A percentile compares a stretch with the other conserved stretches of the same genome.
Conservation (phyloP, 1,140 invertebrate genomes). For the Meloidogyne hapla region DNA sequence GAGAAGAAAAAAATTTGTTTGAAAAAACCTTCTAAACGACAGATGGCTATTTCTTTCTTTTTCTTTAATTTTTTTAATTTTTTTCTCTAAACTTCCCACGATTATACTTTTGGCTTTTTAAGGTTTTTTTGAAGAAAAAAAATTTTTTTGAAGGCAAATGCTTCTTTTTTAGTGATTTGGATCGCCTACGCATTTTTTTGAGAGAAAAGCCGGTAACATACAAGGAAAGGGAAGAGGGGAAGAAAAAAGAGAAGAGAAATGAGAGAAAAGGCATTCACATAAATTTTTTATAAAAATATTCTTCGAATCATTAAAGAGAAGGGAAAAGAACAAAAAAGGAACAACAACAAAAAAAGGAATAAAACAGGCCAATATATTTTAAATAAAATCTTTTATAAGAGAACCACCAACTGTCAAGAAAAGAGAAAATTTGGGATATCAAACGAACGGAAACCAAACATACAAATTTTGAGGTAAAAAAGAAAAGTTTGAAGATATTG, state of each 20-base stretch:
- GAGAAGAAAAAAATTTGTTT: background rate
- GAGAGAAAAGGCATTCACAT: no score
- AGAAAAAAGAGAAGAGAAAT: background rate
- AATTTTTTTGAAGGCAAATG: background rate
- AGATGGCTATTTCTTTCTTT: background rate
- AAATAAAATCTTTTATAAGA: no score
- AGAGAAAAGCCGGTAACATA: background rate
- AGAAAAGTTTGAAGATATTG: no score
- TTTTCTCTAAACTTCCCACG: background rate
- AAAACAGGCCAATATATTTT: no score
- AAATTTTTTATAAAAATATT: no score
- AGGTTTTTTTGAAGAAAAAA: background rate
- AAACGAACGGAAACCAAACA: no score
- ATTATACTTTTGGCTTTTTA: background rate
- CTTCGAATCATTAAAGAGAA: no score
- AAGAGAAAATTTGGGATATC: no score
- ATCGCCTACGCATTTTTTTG: conserved; percentile 2
- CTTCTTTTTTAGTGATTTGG: background rate
- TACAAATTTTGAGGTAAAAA: no score
- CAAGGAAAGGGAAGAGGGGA: background rate
- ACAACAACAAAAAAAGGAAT: no score
- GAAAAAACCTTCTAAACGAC: background rate
- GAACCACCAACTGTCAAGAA: no score
- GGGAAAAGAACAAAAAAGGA: no score
- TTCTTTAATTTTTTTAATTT: background rate